Base-by-base conservation (phyloP, 2,113 vertebrate species). In the Odontophorus gujanensis region DNA sequence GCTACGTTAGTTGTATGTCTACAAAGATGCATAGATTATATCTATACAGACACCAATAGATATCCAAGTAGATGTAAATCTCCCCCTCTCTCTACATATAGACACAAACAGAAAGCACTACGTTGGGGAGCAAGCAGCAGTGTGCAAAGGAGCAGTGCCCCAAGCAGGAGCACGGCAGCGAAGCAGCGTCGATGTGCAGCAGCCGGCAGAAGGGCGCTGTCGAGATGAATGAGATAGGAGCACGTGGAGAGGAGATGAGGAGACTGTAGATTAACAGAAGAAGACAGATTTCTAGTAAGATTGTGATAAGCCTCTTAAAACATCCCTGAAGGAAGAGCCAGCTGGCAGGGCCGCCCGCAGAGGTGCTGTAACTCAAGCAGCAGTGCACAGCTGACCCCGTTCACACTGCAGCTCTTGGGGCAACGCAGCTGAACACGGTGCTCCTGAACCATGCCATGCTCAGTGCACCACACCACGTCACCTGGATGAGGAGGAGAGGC, bases 231-330 rank as follows among this genome's bases (percentile, higher is more conserved):
- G 84, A 74, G 74, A 48, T 36, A 63, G 72, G 42, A 94, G 43
- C 32, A 26, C 88, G 20, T 19, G 21, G 90, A 47, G 65, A 30
- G 65, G 68, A 75, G 89, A 83, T 34, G 36, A 74, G 73, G 78
- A 93, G 68, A 87, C 83, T 84, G 84, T 7, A 84, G 90, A 83
- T 78, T 95, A 96, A 96, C 75, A 90, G 88, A 93, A 93, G 91
- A 90, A 3, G 86, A 96, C 96, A 94, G 96, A 90, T 95, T 96
- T 96, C 95, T 74, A 92, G 81, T 84, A 72, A 89, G 93, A 96
- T 94, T 94, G 95, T 0, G 28, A 85, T 97, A 96, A 97, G 96
- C 95, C 89, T 97, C 96, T 96, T 96, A 90, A 94, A 95, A 93
- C 92, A 92, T 92, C 88, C 86, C 96, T 95, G 68, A 84, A 87